Conservation (phyloP, 2,797 vertebrate species). For the Tragelaphus oryx region DNA sequence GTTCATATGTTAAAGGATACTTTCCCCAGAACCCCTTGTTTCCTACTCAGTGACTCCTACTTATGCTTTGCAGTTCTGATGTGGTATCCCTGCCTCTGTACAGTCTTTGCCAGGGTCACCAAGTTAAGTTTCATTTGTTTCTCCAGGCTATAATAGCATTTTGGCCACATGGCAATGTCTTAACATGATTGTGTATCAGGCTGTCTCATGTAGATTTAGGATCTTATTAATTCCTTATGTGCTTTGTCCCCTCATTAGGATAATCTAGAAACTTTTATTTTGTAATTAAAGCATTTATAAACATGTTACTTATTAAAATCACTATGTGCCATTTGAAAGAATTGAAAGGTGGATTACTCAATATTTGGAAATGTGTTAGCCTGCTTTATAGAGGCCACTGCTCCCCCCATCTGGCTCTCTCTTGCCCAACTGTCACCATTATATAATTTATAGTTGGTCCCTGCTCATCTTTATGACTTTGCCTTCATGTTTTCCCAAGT, state of each 20-base stretch:
- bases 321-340: not conserved
- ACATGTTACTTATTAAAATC: slow-evolving; percentile 54
- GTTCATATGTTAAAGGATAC: not conserved
- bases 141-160: not conserved
- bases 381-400: not conserved
- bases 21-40: not conserved
- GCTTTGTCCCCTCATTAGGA: not conserved
- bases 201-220: not conserved
- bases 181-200: not conserved
- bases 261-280: slow-evolving; percentile 17
- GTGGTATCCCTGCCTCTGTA: accelerated
- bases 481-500: slow-evolving; percentile 14
- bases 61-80: not conserved
- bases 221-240: slow-evolving; percentile 37
- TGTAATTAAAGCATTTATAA: slow-evolving; percentile 48
- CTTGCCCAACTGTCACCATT: not conserved
- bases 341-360: slow-evolving; percentile 26
- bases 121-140: not conserved
- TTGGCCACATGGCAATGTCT: not conserved
- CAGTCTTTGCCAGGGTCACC: not conserved
- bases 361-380: not conserved
- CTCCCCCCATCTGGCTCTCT: not conserved
- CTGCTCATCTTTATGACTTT: not conserved
- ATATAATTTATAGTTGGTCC: not conserved
- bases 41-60: not conserved